These are phyloP conservation scores for Petaurus breviceps DNA, from an alignment of 2,113 vertebrate species.

Conservation along the genomic window DNA sequence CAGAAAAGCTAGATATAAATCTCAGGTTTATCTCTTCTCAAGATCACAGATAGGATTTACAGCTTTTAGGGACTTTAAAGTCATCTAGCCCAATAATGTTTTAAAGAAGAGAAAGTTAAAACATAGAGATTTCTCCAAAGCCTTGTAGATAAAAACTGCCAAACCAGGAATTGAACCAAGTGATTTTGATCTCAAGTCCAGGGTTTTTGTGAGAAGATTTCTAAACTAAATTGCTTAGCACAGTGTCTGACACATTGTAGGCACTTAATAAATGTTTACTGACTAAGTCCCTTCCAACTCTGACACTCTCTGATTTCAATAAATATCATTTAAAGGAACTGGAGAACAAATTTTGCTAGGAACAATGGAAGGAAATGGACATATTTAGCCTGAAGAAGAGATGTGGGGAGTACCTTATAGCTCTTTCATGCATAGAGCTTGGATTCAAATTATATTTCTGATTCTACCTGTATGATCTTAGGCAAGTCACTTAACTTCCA, in stretches of 20 bases:
- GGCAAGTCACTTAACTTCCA: too few species aligned
- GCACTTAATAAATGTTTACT: not conserved
- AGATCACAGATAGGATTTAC: not conserved
- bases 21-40: not conserved
- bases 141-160: not conserved
- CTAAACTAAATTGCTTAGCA: not conserved
- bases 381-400: not conserved
- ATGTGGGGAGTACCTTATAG: not conserved
- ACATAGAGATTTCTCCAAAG: not conserved
- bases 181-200: not conserved
- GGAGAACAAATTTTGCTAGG: not conserved
- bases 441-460: not conserved
- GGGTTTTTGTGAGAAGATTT: not conserved
- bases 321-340: not conserved
- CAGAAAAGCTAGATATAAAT: not conserved
- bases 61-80: not conserved
- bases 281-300: not conserved
- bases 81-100: not conserved
- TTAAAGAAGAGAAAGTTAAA: not conserved
- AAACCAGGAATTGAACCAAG: not conserved
- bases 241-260: not conserved
- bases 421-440: not conserved
- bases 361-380: too few species aligned
- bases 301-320: not conserved
- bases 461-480: not conserved